These are phyloP conservation scores for Nebria brevicollis DNA, from an alignment of 2,888 invertebrate species.

Conservation along the genomic window DNA sequence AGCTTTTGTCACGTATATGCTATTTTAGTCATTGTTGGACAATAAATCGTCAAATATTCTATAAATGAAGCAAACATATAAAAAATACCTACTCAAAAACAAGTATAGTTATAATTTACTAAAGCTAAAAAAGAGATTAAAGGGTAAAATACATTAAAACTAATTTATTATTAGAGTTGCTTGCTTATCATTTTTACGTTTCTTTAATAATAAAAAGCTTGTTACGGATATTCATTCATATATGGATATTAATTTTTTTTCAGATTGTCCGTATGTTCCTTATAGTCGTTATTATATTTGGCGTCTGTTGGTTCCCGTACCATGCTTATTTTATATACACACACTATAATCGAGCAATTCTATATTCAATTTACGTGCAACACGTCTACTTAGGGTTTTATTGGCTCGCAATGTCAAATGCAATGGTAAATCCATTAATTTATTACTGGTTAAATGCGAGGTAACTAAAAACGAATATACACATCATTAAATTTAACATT, in stretches of 20 bases:
- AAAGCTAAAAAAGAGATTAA: too few relatives aligned
- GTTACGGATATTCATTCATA: not conserved
- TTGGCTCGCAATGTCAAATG: conserved; percentile 92
- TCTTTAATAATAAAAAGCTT: not conserved
- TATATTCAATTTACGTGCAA: conserved; percentile 78
- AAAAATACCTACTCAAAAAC: too few relatives aligned
- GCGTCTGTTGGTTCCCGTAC: conserved; percentile 89
- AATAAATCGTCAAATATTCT: too few relatives aligned
- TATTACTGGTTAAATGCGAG: conserved; percentile 95
- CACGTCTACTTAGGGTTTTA: conserved; percentile 88
- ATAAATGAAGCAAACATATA: too few relatives aligned
- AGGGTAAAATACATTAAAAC: too few relatives aligned
- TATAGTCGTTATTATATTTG: conserved; percentile 85
- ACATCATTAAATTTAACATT: not conserved
- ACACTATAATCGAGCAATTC: conserved; percentile 74
- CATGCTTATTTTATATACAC: conserved; percentile 87
- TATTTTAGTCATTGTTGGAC: too few relatives aligned
- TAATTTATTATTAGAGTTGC: too few relatives aligned
- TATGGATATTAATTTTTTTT: conserved; percentile 47
- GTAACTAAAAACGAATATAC: conserved; percentile 62
- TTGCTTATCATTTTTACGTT: too few relatives aligned
- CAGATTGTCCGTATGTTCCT: conserved; percentile 93
- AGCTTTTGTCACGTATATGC: too few relatives aligned
- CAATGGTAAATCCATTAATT: conserved; percentile 92
- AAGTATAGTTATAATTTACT: too few relatives aligned